Conservation (phyloP, 1,140 invertebrate species). For the Alviniconcha marisindica region DNA sequence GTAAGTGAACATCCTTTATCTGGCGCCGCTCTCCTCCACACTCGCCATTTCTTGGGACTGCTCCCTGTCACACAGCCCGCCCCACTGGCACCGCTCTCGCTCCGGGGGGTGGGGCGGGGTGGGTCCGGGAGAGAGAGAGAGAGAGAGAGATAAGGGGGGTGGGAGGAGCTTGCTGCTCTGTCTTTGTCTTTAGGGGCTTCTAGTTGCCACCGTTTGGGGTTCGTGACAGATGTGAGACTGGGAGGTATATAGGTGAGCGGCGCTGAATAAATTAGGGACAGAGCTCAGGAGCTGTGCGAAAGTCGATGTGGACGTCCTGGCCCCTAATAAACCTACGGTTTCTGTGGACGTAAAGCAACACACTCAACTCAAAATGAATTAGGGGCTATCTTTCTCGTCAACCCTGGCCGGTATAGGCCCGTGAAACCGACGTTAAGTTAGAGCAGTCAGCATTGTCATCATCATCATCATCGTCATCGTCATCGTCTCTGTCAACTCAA, state of each 20-base stretch:
- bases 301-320: too few species aligned
- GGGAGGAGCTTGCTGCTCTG: not conserved
- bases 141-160: not conserved
- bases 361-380: too few species aligned
- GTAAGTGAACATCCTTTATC: conserved; percentile 36
- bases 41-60: conserved; percentile 13
- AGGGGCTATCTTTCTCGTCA: too few species aligned
- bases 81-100: not conserved
- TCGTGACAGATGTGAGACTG: too few species aligned
- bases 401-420: too few species aligned
- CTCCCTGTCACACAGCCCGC: conserved; percentile 21
- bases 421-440: too few species aligned
- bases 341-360: too few species aligned
- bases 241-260: not conserved
- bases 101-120: not conserved
- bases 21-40: not conserved
- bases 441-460: too few species aligned
- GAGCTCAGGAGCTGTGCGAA: too few species aligned
- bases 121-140: not conserved
- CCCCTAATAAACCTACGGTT: too few species aligned
- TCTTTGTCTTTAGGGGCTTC: not conserved
- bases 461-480: too few species aligned
- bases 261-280: not conserved
- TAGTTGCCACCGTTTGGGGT: not conserved
- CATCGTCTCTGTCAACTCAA: too few species aligned